A percentile compares a stretch with the other conserved stretches of the same genome.
Conservation (phyloP, 2,888 invertebrate genomes). For the Aphodius granarius region DNA sequence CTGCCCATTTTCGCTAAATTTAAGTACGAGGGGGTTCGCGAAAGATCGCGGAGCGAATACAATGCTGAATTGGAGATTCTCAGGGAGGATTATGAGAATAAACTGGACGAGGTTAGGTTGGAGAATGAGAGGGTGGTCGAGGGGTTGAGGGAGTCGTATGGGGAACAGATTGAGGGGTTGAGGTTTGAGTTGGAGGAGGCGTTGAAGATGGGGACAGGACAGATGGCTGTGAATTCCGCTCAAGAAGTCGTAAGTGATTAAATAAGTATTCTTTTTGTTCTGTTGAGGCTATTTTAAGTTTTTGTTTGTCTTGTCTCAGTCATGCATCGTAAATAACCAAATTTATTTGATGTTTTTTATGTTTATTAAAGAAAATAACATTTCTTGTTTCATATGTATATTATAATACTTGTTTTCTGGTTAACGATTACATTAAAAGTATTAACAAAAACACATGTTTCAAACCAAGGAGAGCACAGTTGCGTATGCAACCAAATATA, state of each 20-base stretch:
- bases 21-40: conserved; percentile 39
- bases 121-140: conserved; percentile 54
- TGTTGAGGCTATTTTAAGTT: not conserved
- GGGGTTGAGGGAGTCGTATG: conserved; percentile 56
- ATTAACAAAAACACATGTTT: too few species aligned
- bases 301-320: not conserved
- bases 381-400: too few species aligned
- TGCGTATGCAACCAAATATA: too few species aligned
- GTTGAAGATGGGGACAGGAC: conserved; percentile 44
- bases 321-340: conserved; percentile 3
- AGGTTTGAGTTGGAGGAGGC: conserved; percentile 57
- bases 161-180: conserved; percentile 57
- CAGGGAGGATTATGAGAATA: conserved; percentile 47
- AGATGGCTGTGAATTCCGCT: conserved; percentile 54
- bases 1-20: conserved; percentile 22
- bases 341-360: too few species aligned
- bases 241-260: conserved; percentile 57
- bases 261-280: not conserved
- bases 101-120: conserved; percentile 53
- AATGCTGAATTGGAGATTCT: conserved; percentile 49
- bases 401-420: too few species aligned
- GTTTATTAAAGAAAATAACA: too few species aligned
- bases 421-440: too few species aligned
- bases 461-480: too few species aligned
- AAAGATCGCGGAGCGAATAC: conserved; percentile 52